Base-by-base conservation (phyloP, 2,797 vertebrate genomes). In the Naso thynnoides region DNA sequence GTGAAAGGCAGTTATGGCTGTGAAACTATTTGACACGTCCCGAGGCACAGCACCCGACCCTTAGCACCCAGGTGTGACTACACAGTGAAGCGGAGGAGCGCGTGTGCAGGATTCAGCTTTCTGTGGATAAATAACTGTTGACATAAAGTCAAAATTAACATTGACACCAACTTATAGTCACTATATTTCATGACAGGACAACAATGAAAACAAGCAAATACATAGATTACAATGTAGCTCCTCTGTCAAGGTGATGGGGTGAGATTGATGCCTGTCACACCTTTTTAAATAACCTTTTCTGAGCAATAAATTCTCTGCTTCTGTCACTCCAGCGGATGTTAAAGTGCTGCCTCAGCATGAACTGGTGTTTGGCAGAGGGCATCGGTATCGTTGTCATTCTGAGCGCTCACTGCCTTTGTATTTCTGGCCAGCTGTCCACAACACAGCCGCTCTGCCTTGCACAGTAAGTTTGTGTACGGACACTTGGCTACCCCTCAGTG, bases 301-400 rank as follows among this genome's bases (percentile, higher is more conserved):
- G 45, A 55, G 68, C 19, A 68, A 80, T 85, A 76, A 38, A 76
- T 85, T 27, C 69, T 64, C 45, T 61, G 73, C 72, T 77, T 89
- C 66, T 81, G 64, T 86, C 82, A 74, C 76, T 72, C 78, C 78
- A 73, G 24, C 70, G 76, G 69, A 69, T 78, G 72, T 71, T 56
- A 75, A 89, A 89, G 74, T 76, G 91, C 87, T 74, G 86, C 78
- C 84, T 93, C 89, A 89, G 88, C 89, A 85, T 36, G 54, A 85
- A 70, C 67, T 66, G 71, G 33, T 71, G 83, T 49, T 85, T 85
- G 82, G 64, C 70, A 84, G 88, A 90, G 88, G 86, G 76, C 87
- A 86, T 82, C 26, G 36, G 71, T 90, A 86, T 92, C 82, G 86
- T 90, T 93, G 86, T 91, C 82, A 89, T 91, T 92, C 79, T 55